A percentile compares a stretch with the other conserved stretches of the same genome.
These are phyloP conservation scores for Hoplodrina blanda DNA, from an alignment of 2,888 invertebrate species.

Conservation along the genomic window DNA sequence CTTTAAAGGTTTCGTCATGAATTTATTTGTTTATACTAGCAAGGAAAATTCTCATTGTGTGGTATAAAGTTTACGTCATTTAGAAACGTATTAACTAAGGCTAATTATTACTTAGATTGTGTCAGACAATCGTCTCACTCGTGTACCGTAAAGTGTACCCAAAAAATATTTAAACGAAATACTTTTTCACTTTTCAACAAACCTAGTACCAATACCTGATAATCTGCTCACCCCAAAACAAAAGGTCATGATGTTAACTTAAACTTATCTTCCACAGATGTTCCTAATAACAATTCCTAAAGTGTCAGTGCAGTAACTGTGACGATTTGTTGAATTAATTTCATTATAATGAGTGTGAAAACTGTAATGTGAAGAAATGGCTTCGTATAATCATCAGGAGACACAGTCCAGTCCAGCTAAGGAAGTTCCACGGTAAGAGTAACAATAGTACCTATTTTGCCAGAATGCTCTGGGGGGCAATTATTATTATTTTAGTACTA, in stretches of 20 bases:
- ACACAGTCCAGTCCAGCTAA: constrained; percentile 85
- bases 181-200: not conserved
- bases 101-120: too few species aligned
- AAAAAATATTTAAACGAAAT: not conserved
- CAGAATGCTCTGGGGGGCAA: too few species aligned
- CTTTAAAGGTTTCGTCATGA: too few species aligned
- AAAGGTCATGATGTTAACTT: constrained; percentile 7
- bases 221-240: constrained; percentile 29
- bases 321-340: constrained; percentile 45
- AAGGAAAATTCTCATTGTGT: not conserved
- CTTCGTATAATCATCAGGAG: constrained; percentile 82
- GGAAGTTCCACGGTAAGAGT: constrained; percentile 81
- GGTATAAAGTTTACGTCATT: not conserved
- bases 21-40: too few species aligned
- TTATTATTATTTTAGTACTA: too few species aligned
- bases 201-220: constrained; percentile 3
- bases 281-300: constrained; percentile 61
- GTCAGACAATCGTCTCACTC: not conserved
- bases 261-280: constrained; percentile 58
- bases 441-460: not conserved
- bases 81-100: not conserved
- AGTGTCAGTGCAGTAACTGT: constrained; percentile 60
- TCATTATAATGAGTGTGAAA: constrained; percentile 71
- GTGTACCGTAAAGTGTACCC: not conserved
- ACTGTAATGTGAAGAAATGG: constrained; percentile 76